These are phyloP conservation scores for Enteromius argenteus DNA, from an alignment of 2,797 vertebrate species.

Conservation along the genomic window DNA sequence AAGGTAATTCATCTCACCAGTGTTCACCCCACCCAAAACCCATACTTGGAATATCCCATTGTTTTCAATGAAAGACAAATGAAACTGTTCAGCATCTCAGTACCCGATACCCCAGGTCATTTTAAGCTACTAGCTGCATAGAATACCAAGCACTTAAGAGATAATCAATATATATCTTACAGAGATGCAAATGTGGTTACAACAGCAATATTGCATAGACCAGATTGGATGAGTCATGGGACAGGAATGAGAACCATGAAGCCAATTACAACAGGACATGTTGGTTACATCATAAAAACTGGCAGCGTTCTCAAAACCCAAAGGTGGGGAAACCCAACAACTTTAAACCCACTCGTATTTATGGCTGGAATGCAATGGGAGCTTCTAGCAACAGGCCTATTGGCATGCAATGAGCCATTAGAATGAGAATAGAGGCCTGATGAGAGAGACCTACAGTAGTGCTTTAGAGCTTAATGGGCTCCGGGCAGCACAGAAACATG, in stretches of 20 bases:
- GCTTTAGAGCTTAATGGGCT: conserved; percentile 64
- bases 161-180: not conserved
- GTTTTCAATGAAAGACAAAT: conserved; percentile 42
- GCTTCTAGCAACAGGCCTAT: conserved; percentile 51
- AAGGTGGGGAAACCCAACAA: conserved; percentile 24
- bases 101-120: no score
- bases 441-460: conserved; percentile 62
- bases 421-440: conserved; percentile 65
- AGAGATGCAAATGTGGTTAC: conserved; percentile 27
- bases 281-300: conserved; percentile 28
- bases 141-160: conserved; percentile 1
- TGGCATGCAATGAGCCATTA: conserved; percentile 58
- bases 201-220: not conserved
- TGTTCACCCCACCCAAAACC: not conserved
- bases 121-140: conserved; percentile 17
- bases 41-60: conserved; percentile 33
- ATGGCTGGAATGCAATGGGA: conserved; percentile 55
- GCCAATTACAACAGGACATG: not conserved
- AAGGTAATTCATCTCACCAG: conserved; percentile 49
- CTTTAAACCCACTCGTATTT: conserved; percentile 43
- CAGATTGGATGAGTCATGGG: not conserved
- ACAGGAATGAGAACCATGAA: conserved; percentile 31
- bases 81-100: conserved; percentile 36
- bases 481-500: conserved; percentile 59
- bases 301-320: conserved; percentile 12